Base-by-base conservation (phyloP, 2,888 invertebrate species). In the Drosophila hawaiiensis region DNA sequence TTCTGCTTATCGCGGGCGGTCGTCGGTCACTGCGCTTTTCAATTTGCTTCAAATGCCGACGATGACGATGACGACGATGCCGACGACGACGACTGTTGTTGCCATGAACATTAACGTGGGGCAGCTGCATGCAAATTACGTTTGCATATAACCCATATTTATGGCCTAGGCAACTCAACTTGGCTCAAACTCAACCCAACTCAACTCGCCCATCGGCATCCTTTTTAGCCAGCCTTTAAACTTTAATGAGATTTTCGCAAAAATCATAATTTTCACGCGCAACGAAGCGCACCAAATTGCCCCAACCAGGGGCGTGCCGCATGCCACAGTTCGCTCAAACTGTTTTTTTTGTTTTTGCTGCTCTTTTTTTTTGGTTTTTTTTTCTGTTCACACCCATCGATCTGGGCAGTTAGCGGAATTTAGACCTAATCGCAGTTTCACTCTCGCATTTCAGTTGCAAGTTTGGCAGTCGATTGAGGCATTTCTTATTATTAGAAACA, bases 231-330 rank as follows among this genome's bases (percentile, higher is more conserved):
- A 76, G 66, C 60, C 67, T 68, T 78, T 67, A 71, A 78, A 78
- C 84, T 74, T 47, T 86, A 85, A 89, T 85, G 89, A 85, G 86
- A 84, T 84, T 89, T 78, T 76, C 80, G 73, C 63, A 76, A 84
- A 84, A 89, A 81, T 80, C 83, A 87, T 88, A 90, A 90, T 88
- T 88, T 88, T 71, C 88, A 89, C 84, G 88, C 90, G 84, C 90
- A 88, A 84, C 86, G 79, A 77, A 88, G 90, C 90, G 77, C 84
- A 75, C 64, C 83, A 76, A 88, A 88, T 90, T 86, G 86, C 71
- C 73, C 33, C 74, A 61, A 41, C 53, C 49, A 61, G 78, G 73
- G 84, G 88, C 88, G 88, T 80, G 75, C 86, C 88, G 76, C 70
- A 72, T 83, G 88, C 89, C 82, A 83, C 82, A 85, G 68, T 83